Conservation (phyloP, 2,113 vertebrate species). For the Symphodus melops region DNA sequence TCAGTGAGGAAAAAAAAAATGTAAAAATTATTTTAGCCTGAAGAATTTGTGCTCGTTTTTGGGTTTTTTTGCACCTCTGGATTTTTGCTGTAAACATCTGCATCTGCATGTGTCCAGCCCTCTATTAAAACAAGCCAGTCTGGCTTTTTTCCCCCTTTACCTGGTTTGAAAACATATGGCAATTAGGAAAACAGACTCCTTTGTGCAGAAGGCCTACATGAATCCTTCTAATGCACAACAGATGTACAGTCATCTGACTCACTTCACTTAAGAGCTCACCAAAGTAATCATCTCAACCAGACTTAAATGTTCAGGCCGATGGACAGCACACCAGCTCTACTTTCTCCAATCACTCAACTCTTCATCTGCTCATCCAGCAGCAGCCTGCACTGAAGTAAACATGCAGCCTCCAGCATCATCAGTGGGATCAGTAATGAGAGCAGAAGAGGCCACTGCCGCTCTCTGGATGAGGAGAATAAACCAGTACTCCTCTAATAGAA, state of each 20-base stretch:
- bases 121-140: not conserved
- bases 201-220: constrained; percentile 19
- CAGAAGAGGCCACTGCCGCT: constrained; percentile 35
- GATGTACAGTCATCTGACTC: constrained; percentile 60
- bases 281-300: constrained; percentile 61
- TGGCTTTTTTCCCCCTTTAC: not conserved
- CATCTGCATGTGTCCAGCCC: not conserved
- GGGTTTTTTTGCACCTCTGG: not conserved
- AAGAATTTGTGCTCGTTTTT: not conserved
- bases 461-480: constrained; percentile 52
- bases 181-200: constrained; percentile 5
- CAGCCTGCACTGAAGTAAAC: constrained; percentile 45
- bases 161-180: constrained; percentile 25
- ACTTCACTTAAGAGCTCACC: constrained; percentile 26
- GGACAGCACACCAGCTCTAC: constrained; percentile 2
- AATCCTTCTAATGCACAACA: constrained; percentile 48
- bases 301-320: constrained; percentile 46
- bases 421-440: constrained; percentile 42
- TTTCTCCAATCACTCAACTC: constrained; percentile 39
- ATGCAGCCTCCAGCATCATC: constrained; percentile 48
- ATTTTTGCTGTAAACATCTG: not conserved
- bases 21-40: too few species aligned
- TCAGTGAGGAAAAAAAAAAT: too few species aligned
- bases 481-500: constrained; percentile 56
- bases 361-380: constrained; percentile 48